A percentile compares a stretch with the other conserved stretches of the same genome.
Conservation (phyloP, 2,888 invertebrate genomes). For the Amblyteles armatorius region DNA sequence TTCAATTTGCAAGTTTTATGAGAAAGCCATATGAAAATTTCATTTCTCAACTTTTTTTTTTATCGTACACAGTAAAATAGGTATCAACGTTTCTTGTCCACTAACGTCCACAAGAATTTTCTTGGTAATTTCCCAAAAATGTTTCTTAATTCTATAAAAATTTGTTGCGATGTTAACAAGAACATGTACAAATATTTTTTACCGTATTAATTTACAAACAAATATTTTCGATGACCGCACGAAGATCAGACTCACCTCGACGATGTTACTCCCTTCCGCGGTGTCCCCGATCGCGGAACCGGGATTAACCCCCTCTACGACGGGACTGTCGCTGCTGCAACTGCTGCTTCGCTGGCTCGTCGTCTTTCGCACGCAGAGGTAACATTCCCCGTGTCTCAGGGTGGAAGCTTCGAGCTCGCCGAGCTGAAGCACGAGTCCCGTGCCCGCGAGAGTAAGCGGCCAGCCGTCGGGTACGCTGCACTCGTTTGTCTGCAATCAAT, state of each 20-base stretch:
- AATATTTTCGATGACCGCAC: not conserved
- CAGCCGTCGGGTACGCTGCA: slow-evolving; percentile 87
- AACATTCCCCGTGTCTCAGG: slow-evolving; percentile 88
- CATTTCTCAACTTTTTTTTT: too few species aligned
- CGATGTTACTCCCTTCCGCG: slow-evolving; percentile 75
- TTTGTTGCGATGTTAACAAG: too few species aligned
- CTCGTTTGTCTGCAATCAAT: slow-evolving; percentile 86
- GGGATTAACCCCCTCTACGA: slow-evolving; percentile 62
- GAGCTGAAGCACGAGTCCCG: slow-evolving; percentile 88
- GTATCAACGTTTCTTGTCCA: too few species aligned
- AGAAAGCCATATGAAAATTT: too few species aligned
- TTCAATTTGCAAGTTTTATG: not conserved
- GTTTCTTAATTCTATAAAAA: not conserved
- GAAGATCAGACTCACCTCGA: slow-evolving; percentile 77
- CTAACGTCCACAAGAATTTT: not conserved
- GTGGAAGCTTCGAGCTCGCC: slow-evolving; percentile 88
- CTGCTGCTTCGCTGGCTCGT: slow-evolving; percentile 72
- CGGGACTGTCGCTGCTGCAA: slow-evolving; percentile 70
- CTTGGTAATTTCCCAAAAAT: not conserved
- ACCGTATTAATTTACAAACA: not conserved
- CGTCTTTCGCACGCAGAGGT: slow-evolving; percentile 86
- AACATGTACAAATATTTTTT: not conserved
- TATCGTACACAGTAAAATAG: too few species aligned
- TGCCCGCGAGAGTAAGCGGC: slow-evolving; percentile 88
- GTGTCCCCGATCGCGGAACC: slow-evolving; percentile 58